These are phyloP conservation scores for Montipora foliosa DNA, from an alignment of 64 coral and sea anemone genomes.

Conservation along the genomic window DNA sequence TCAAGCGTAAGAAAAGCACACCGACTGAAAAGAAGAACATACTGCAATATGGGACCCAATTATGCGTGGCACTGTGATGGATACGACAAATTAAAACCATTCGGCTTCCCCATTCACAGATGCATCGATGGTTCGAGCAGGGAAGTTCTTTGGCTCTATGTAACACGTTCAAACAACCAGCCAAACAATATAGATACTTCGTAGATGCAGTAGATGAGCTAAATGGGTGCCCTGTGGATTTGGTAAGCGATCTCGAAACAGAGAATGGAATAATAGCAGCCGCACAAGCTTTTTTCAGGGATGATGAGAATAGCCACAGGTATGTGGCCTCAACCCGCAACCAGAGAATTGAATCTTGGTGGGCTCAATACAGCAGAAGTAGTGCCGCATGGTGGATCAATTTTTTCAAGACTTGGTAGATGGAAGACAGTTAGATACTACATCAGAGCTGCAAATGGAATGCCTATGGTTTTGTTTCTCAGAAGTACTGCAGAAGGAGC, in stretches of 20 bases:
- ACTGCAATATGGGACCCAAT: not conserved
- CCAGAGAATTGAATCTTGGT: conserved; percentile 39
- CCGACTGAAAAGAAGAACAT: not conserved
- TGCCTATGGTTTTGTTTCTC: conserved; percentile 41
- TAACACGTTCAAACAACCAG: not conserved
- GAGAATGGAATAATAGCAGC: not conserved
- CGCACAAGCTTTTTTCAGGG: not conserved
- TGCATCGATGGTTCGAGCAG: not conserved
- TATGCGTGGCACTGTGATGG: not conserved
- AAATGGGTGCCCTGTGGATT: not conserved
- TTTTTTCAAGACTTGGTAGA: conserved; percentile 36
- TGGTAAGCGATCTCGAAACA: not conserved
- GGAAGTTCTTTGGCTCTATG: not conserved
- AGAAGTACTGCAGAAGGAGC: not conserved
- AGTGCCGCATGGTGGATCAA: conserved; percentile 9
- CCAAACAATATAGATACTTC: not conserved
- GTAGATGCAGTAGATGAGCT: not conserved
- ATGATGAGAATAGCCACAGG: not conserved
- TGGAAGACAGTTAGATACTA: not conserved
- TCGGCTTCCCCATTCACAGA: not conserved
- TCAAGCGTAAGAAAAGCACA: not conserved
- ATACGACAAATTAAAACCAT: not conserved
- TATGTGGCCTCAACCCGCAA: not conserved
- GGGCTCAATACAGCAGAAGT: conserved; percentile 9
- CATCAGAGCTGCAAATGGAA: conserved; percentile 12